phyloP scores from a whole-genome alignment of 1,140 invertebrate species.

The Trichogramma pretiosum region DNA sequence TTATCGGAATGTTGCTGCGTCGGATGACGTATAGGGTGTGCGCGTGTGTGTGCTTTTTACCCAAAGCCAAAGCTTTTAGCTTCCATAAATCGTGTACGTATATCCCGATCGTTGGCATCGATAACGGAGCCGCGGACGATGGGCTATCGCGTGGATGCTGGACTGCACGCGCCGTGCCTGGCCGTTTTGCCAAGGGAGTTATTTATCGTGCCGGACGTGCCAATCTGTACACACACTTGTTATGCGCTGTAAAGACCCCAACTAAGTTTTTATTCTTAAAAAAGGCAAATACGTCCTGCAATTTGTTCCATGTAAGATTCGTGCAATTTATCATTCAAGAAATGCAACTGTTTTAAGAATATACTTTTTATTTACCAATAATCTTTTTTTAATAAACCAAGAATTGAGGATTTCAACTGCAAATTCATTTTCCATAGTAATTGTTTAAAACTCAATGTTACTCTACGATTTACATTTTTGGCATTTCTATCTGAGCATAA shows the following conservation, averaged over 20 bases:
- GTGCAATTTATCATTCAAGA: constrained; percentile 14
- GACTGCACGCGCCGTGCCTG: constrained; percentile 12
- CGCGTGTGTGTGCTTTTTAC: constrained; percentile 21
- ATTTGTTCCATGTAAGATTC: no score
- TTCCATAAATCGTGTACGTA: constrained; percentile 37
- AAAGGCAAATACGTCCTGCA: no score
- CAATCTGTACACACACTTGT: constrained; percentile 3
- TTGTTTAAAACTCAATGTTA: no score
- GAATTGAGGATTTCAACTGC: no score
- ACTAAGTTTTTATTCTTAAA: no score
- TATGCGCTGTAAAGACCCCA: no score
- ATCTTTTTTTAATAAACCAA: no score
- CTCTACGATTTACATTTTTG: no score
- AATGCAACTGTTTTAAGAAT: background rate
- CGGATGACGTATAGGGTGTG: constrained; percentile 22
- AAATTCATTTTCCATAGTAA: no score
- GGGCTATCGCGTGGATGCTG: constrained; percentile 31
- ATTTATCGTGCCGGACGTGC: constrained; percentile 30
- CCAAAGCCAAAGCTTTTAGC: constrained; percentile 21
- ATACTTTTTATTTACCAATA: no score
- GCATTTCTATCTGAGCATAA: no score
- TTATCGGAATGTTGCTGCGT: constrained; percentile 18
- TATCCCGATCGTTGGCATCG: constrained; percentile 39
- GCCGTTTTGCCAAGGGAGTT: constrained; percentile 10
- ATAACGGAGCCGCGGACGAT: constrained; percentile 39